A percentile compares a stretch with the other conserved stretches of the same genome.
Conservation (phyloP, 35 echinoderm and acorn worm species). For the Apostichopus californicus region DNA sequence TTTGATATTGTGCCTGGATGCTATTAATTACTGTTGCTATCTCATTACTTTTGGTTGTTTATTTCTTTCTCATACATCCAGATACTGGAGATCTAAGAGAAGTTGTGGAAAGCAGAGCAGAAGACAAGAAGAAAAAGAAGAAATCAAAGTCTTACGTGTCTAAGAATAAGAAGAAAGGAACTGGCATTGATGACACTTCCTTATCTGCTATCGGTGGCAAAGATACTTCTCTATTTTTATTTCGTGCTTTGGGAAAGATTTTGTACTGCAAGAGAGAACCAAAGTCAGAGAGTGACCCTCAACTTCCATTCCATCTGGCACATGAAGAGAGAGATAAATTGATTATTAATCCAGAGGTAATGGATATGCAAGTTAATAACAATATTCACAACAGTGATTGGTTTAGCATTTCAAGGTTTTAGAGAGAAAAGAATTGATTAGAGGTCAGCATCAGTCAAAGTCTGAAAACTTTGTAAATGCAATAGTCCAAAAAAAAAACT, state of each 20-base stretch:
- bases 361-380: background rate
- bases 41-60: no score
- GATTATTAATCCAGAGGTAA: conserved; percentile 93
- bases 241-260: conserved; percentile 93
- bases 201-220: conserved; percentile 86
- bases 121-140: conserved; percentile 20
- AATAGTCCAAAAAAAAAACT: no score
- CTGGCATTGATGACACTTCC: background rate
- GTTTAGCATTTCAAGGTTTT: no score
- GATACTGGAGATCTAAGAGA: conserved; percentile 52
- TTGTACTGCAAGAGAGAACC: conserved; percentile 91
- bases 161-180: conserved; percentile 45
- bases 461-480: no score
- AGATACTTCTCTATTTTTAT: conserved; percentile 91
- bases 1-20: no score
- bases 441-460: no score
- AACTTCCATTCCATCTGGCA: conserved; percentile 70
- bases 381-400: no score
- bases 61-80: conserved; percentile 9
- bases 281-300: conserved; percentile 39
- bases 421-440: background rate
- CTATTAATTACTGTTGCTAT: no score
- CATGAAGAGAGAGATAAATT: conserved; percentile 91
- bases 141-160: conserved; percentile 1
- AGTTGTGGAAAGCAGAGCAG: conserved; percentile 23